Conservation (phyloP, 2,888 invertebrate genomes). For the Eupithecia inturbata region DNA sequence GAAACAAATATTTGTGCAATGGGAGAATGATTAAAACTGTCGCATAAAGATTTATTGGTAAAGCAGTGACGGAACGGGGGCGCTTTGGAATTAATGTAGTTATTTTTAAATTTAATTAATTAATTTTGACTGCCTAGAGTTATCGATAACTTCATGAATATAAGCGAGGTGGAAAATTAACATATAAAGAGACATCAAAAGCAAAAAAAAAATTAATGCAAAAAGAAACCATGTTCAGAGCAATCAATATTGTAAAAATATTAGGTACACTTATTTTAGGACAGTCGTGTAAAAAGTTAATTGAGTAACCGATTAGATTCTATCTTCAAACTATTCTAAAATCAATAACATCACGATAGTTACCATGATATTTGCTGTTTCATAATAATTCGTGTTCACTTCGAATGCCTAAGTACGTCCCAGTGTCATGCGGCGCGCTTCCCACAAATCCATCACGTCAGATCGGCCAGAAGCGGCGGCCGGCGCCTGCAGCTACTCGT, state of each 20-base stretch:
- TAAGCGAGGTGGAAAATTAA: background rate
- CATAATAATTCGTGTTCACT: background rate
- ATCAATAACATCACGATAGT: background rate
- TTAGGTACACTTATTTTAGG: background rate
- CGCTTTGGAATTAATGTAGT: conserved; percentile 24
- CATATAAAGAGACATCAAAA: background rate
- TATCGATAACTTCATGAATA: too few species aligned
- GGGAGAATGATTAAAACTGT: conserved; percentile 59
- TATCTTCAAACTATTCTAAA: background rate
- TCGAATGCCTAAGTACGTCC: conserved; percentile 28
- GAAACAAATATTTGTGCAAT: conserved; percentile 64
- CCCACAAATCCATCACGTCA: conserved; percentile 48
- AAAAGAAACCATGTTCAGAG: too few species aligned
- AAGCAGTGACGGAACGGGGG: conserved; percentile 38
- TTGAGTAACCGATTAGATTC: background rate
- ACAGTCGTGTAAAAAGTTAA: background rate
- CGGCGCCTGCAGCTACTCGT: conserved; percentile 46
- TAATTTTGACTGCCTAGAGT: background rate
- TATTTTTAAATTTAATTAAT: background rate
- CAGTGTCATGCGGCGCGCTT: conserved; percentile 31
- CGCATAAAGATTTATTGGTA: conserved; percentile 55
- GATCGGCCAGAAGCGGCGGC: conserved; percentile 10
- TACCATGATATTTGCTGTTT: background rate
- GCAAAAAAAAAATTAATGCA: background rate
- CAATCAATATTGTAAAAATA: background rate